Percentiles rank a stretch among this genome's conserved stretches.
phyloP scores from a whole-genome alignment of 37 sponge, comb jelly and placozoan genomes.

The Axinella damicornis region DNA sequence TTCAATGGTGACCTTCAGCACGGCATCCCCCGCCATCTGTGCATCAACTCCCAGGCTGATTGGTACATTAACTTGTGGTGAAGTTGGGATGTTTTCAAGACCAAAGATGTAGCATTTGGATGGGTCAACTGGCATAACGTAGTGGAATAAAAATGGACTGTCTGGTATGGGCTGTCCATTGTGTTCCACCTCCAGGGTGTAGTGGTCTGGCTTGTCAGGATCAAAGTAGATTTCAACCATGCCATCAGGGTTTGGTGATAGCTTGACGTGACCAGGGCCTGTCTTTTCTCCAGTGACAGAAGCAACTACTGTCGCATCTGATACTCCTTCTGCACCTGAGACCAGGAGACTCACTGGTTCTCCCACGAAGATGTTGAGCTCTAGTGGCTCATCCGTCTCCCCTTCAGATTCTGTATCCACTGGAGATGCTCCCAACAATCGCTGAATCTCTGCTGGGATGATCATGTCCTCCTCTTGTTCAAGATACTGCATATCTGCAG shows the following conservation, averaged over 20 bases:
- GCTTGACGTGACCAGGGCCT: constrained; percentile 17
- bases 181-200: constrained; percentile 29
- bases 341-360: constrained; percentile 6
- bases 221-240: constrained; percentile 8
- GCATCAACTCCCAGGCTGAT: constrained; percentile 47
- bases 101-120: constrained; percentile 17
- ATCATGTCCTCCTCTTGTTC: too few species aligned
- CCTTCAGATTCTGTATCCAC: neutral
- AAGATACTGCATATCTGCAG: too few species aligned
- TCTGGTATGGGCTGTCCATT: constrained; percentile 11
- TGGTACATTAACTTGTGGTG: constrained; percentile 9
- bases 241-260: constrained; percentile 14
- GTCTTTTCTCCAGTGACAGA: constrained; percentile 37
- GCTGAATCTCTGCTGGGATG: too few species aligned
- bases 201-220: constrained; percentile 41
- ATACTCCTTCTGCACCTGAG: neutral
- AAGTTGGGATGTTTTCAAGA: constrained; percentile 6
- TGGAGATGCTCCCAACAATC: neutral
- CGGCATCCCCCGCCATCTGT: constrained; percentile 63
- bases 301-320: constrained; percentile 11
- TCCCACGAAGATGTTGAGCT: constrained; percentile 1
- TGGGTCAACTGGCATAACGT: constrained; percentile 4
- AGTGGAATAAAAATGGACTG: constrained; percentile 22
- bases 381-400: neutral
- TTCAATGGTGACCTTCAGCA: constrained; percentile 49